These are phyloP conservation scores for Melitaea cinxia DNA, from an alignment of 1,140 invertebrate genomes.

Conservation along the genomic window DNA sequence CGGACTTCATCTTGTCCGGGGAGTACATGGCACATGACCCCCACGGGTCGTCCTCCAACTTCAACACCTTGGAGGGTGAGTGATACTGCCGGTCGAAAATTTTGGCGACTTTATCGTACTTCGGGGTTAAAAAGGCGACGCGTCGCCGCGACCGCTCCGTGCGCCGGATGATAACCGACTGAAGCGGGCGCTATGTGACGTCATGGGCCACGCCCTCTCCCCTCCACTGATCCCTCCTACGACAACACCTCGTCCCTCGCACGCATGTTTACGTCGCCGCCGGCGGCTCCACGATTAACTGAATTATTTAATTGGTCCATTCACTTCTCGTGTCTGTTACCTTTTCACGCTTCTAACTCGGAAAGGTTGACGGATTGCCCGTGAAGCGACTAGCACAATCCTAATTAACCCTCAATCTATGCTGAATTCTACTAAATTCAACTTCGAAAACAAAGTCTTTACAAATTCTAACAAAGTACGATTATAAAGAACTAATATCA, in stretches of 20 bases:
- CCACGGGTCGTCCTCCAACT: conserved; percentile 82
- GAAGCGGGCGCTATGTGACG: conserved; percentile 61
- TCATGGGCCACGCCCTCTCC: conserved; percentile 74
- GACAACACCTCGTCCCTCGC: conserved; percentile 55
- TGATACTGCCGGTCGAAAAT: conserved; percentile 82
- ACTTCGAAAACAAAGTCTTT: conserved; percentile 9
- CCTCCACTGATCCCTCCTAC: conserved; percentile 53
- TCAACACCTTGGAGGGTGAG: conserved; percentile 82
- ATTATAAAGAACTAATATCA: too few species aligned
- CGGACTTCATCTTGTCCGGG: conserved; percentile 81
- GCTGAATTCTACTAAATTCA: conserved; percentile 11
- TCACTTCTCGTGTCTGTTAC: conserved; percentile 73
- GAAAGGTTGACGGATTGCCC: conserved; percentile 69
- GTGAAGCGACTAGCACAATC: conserved; percentile 59
- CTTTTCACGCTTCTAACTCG: conserved; percentile 73
- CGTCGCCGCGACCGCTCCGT: conserved; percentile 66
- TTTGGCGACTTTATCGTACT: conserved; percentile 77
- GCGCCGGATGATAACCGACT: conserved; percentile 74
- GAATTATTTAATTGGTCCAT: conserved; percentile 80
- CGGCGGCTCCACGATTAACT: conserved; percentile 75
- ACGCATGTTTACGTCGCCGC: conserved; percentile 76
- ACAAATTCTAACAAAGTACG: neutral
- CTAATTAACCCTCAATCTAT: conserved; percentile 63
- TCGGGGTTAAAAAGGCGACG: conserved; percentile 62
- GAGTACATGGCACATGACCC: conserved; percentile 82